phyloP scores from a whole-genome alignment of 2,888 invertebrate genomes.

The Eledona agricola region DNA sequence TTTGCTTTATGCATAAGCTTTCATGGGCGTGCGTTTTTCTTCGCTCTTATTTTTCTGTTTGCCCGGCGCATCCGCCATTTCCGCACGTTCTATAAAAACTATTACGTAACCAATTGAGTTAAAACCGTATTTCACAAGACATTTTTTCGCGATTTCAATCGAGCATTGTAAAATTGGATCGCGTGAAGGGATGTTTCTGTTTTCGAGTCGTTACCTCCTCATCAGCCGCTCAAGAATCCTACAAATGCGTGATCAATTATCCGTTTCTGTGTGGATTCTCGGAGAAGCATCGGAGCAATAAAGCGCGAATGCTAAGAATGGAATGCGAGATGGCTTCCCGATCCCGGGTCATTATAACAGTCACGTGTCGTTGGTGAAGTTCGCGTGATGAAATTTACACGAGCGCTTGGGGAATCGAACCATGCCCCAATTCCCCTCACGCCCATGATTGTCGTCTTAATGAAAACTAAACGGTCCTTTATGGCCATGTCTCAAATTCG shows the following conservation, averaged over 20 bases:
- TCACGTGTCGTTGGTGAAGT: constrained; percentile 35
- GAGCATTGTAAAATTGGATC: too few relatives aligned
- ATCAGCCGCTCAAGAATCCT: constrained; percentile 1
- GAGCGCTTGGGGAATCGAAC: constrained; percentile 36
- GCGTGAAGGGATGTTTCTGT: too few relatives aligned
- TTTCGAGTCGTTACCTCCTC: too few relatives aligned
- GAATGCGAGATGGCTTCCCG: constrained; percentile 27
- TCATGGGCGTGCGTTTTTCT: too few relatives aligned
- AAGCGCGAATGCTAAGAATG: constrained; percentile 27
- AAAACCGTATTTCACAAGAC: too few relatives aligned
- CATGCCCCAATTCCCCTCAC: constrained; percentile 36
- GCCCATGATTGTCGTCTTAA: constrained; percentile 38
- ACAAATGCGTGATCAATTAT: constrained; percentile 7
- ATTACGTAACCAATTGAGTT: too few relatives aligned
- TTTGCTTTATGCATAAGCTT: too few relatives aligned
- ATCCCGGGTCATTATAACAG: constrained; percentile 36
- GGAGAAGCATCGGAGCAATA: too few relatives aligned
- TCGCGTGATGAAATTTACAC: constrained; percentile 38
- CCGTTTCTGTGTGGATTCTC: neutral
- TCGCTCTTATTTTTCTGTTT: too few relatives aligned
- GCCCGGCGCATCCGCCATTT: too few relatives aligned
- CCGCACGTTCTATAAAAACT: too few relatives aligned
- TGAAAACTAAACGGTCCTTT: constrained; percentile 37
- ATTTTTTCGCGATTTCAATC: too few relatives aligned
- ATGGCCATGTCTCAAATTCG: constrained; percentile 15